Base-by-base conservation (phyloP, 2,888 invertebrate species). In the Eledona agricola region DNA sequence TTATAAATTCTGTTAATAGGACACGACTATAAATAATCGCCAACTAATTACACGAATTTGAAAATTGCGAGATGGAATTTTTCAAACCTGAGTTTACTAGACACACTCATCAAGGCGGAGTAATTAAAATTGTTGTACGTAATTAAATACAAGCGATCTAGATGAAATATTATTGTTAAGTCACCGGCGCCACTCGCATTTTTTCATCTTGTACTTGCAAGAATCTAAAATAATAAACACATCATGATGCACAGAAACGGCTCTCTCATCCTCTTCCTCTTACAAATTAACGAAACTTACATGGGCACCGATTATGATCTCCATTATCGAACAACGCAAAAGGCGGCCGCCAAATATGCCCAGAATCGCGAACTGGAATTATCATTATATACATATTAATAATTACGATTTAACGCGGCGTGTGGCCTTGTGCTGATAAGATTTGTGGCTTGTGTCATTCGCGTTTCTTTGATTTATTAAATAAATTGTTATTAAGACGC, bases 141-240 rank as follows among this genome's bases (percentile, higher is more conserved):
- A 62, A 62, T 62, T 60, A 62, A 59, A 58, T 53, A 53, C 28
- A 43, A 32, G 55, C 45, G 51, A 58, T 58, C 46, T 51, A 58
- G 58, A 55, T 51, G 53, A 47, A 40, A 56, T 46, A 61, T 59
- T 59, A 42, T 55, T 59, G 59, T 53, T 26, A 49, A 62, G 61
- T 62, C 59, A 59, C 15, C 34, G 50, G 50, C 50, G 40, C 42
- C 42, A 32, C 12, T 15, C 2, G 31, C 11, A 28, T 2, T 23
- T 43, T 43, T 43, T 43, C 32, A 31, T 16, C 9, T 6, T 10
- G 11, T 23, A 31, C 37, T 32, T n/a, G 32, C 43, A 11, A 49
- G 23, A 29, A 12, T 20, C 10, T 7, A 40, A 50, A 50, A 40
- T 40, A 38, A 49, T 38, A 49, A 49, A 50, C 32, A 50, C 40